These are phyloP conservation scores for Poeciliopsis presidionis DNA, from an alignment of 2,797 vertebrate species.

Conservation along the genomic window DNA sequence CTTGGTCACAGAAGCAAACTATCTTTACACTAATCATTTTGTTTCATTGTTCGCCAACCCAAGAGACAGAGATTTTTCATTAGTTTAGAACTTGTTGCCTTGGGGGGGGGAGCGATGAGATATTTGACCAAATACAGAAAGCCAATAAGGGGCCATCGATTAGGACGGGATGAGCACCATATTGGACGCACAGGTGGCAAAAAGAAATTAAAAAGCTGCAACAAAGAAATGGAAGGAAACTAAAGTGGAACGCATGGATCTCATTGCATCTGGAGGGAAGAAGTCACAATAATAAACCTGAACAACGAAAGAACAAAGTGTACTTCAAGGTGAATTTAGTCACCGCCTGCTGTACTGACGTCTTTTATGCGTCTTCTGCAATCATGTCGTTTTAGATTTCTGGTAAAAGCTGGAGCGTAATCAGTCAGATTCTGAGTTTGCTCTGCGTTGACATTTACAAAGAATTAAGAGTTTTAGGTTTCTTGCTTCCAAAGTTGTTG, in stretches of 20 bases:
- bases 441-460: background rate
- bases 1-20: constrained; percentile 66
- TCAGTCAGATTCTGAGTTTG: background rate
- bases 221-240: constrained; percentile 66
- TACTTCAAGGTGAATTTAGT: constrained; percentile 4
- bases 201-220: constrained; percentile 80
- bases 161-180: constrained; percentile 74
- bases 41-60: constrained; percentile 73
- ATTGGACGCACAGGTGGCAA: constrained; percentile 80
- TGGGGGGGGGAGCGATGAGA: constrained; percentile 71
- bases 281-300: constrained; percentile 39
- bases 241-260: constrained; percentile 51
- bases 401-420: background rate
- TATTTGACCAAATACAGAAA: constrained; percentile 82
- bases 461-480: background rate
- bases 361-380: background rate
- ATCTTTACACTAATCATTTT: constrained; percentile 69
- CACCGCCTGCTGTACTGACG: background rate
- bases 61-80: constrained; percentile 81
- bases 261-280: constrained; percentile 34
- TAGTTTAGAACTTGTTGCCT: constrained; percentile 80
- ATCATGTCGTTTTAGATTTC: background rate
- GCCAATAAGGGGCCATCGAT: constrained; percentile 85
- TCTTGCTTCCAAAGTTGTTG: background rate
- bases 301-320: constrained; percentile 8